Evolutionary conservation across 2,113 vertebrate genomes (phyloP).

Genomic region (Megaleporinus macrocephalus): DNA sequence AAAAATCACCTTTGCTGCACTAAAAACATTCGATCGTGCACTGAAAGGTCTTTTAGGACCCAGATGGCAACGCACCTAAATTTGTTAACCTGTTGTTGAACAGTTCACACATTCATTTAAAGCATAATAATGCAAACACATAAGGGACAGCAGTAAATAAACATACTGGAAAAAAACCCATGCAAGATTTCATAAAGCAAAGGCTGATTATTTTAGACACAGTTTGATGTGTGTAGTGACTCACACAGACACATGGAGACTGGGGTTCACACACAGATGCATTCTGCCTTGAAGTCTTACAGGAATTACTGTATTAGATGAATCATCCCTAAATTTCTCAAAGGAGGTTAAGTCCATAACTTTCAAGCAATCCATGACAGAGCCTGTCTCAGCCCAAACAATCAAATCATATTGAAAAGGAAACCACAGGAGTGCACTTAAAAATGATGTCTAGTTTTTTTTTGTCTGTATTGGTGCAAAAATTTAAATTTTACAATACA

Average conservation of each 20-base stretch:
- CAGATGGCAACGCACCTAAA: not conserved
- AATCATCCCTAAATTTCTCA: conserved; percentile 4
- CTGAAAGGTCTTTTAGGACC: too few species aligned
- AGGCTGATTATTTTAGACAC: not conserved
- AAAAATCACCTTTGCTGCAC: not conserved
- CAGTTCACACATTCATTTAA: not conserved
- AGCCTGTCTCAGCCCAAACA: not conserved
- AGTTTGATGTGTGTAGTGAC: not conserved
- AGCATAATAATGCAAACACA: not conserved
- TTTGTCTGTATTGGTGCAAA: too few species aligned
- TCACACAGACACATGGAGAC: not conserved
- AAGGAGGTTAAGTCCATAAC: not conserved
- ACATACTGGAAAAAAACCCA: not conserved
- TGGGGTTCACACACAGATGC: conserved; percentile 12
- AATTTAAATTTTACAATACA: too few species aligned
- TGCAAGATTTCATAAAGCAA: not conserved
- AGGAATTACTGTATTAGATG: conserved; percentile 6
- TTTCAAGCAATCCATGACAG: not conserved
- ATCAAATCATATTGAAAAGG: too few species aligned
- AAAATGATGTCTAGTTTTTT: too few species aligned
- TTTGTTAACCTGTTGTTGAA: too few species aligned
- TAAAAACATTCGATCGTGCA: not conserved
- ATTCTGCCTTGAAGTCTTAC: not conserved
- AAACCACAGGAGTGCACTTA: too few species aligned
- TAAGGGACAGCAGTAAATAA: not conserved